phyloP scores from a whole-genome alignment of 1,140 invertebrate genomes.

The Amphibalanus amphitrite region DNA sequence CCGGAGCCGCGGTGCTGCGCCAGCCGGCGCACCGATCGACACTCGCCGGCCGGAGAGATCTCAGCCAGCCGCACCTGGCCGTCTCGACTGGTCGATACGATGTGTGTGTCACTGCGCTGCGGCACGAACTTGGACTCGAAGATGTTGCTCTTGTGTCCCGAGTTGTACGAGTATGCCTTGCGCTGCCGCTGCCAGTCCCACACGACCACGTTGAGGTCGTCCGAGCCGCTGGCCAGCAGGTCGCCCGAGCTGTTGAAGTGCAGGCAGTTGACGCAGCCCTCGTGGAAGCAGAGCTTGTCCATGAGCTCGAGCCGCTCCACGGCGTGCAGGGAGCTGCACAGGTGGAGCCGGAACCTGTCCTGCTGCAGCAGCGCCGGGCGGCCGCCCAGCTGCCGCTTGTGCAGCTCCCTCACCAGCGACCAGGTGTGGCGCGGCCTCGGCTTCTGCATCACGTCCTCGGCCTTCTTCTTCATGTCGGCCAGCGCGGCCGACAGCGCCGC shows the following conservation, averaged over 20 bases:
- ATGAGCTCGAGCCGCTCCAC: slow-evolving; percentile 64
- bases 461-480: no score
- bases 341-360: neutral
- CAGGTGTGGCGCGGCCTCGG: neutral
- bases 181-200: slow-evolving; percentile 77
- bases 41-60: slow-evolving; percentile 40
- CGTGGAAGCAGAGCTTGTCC: slow-evolving; percentile 57
- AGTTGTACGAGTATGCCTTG: slow-evolving; percentile 43
- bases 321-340: slow-evolving; percentile 57
- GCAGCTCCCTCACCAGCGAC: neutral
- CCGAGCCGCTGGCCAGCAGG: slow-evolving; percentile 67
- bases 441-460: neutral
- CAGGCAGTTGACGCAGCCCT: slow-evolving; percentile 79
- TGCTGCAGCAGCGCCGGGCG: no score
- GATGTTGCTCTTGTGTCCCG: slow-evolving; percentile 68
- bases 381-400: no score
- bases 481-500: no score
- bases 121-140: slow-evolving; percentile 57
- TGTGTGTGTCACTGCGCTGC: neutral
- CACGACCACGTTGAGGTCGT: slow-evolving; percentile 65
- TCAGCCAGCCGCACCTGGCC: slow-evolving; percentile 55
- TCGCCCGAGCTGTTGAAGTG: slow-evolving; percentile 68
- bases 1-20: slow-evolving; percentile 46
- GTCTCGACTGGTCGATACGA: slow-evolving; percentile 73
- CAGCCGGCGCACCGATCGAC: neutral